These are phyloP conservation scores for Mesoclemmys tuberculata DNA, from an alignment of 2,113 vertebrate genomes.

Conservation along the genomic window DNA sequence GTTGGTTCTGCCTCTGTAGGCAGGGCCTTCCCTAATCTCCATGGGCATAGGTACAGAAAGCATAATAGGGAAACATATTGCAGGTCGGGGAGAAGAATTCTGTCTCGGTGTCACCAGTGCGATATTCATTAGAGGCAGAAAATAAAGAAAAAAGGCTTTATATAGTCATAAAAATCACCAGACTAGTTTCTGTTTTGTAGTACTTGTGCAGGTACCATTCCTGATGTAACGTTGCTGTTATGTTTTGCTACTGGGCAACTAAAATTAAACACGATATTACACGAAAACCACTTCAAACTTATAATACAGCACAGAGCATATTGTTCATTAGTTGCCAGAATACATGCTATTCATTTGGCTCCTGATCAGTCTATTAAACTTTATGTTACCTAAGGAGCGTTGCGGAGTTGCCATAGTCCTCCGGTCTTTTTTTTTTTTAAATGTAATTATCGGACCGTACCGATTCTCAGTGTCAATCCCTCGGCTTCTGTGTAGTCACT, in stretches of 20 bases:
- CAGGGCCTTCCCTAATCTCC: not conserved
- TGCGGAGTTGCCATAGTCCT: constrained; percentile 16
- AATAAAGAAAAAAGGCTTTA: not conserved
- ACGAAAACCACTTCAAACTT: constrained; percentile 61
- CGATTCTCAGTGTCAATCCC: not conserved
- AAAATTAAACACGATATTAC: constrained; percentile 51
- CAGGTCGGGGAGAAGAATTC: constrained; percentile 5
- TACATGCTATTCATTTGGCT: constrained; percentile 56
- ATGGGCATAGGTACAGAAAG: not conserved
- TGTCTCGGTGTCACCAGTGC: not conserved
- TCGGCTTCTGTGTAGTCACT: constrained; percentile 14
- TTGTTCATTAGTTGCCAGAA: constrained; percentile 55
- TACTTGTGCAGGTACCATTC: not conserved
- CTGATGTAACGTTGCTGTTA: not conserved
- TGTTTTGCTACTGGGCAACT: constrained; percentile 25
- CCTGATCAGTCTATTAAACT: constrained; percentile 46
- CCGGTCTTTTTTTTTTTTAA: constrained; percentile 9
- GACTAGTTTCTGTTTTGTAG: not conserved
- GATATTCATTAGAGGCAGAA: not conserved
- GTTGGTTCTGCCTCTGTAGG: not conserved
- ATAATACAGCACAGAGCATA: constrained; percentile 26
- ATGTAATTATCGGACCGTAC: constrained; percentile 56
- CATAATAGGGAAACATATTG: not conserved
- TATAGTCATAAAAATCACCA: not conserved
- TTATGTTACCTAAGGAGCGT: constrained; percentile 21